Evolutionary conservation across 2,888 invertebrate species (phyloP), one percentile per base, ranked within the genome.

Genomic region (Myopa tessellatipennis): DNA sequence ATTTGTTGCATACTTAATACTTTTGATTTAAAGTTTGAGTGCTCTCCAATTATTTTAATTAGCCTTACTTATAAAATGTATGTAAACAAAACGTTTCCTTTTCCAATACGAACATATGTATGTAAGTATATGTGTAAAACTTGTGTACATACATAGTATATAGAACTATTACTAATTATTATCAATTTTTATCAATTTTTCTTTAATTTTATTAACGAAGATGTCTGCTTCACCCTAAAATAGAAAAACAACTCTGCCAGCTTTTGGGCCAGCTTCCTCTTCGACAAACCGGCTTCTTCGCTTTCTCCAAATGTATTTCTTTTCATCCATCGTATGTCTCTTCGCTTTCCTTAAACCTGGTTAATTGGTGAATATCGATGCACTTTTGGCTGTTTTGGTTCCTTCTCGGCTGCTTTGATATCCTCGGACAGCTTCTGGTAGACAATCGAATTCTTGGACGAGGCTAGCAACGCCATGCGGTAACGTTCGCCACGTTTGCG

Each of bases 381-480:
- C 79, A 93, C 90, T 87, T 92, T 94, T 71, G 94, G 94, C 84
- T 88, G 93, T 92, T 85, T 92, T 90, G 83, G 80, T 74, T 87
- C 85, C 84, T 87, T 87, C 79, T 77, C 80, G 5, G 93, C 92
- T 70, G 93, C 93, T 14, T 91, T 91, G 82, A 94, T 92, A 82
- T 95, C 95, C 87, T 95, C 95, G 14, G 94, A 94, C 76, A 95
- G 90, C 82, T 94, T 94, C 85, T 94, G 94, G 89, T 95, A 95
- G 34, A 95, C 94, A 79, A 95, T 91, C 52, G 89, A 88, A 80
- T 90, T 89, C 83, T 89, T 90, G 78, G 84, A 83, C 5, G 88
- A 86, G 76, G 89, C 89, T 79, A 90, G 77, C 58, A 90, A 80
- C 12, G 89, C 89, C 87, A 89, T 89, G 75, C 88, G 88, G 79